Conservation (phyloP, 2,888 invertebrate species). For the Mesorhabditis sp. region DNA sequence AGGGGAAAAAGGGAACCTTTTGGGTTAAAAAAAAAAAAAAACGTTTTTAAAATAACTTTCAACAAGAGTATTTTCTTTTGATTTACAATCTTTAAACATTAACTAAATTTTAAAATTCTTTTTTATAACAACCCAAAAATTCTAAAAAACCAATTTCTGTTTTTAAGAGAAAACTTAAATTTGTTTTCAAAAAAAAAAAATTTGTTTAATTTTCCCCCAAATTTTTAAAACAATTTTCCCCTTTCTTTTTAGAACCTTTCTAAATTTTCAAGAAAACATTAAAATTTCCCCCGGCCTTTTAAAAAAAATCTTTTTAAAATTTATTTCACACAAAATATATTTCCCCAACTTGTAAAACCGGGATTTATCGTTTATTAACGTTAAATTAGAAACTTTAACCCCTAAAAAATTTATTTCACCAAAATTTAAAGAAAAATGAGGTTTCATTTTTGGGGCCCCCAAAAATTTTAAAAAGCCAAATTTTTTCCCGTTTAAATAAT, state of each 20-base stretch:
- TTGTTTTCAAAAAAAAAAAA: slow-evolving; percentile 44
- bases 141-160: slow-evolving; percentile 42
- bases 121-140: slow-evolving; percentile 43
- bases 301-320: slow-evolving; percentile 27
- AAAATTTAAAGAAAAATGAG: slow-evolving; percentile 43
- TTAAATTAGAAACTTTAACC: slow-evolving; percentile 43
- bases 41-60: slow-evolving; percentile 24
- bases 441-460: slow-evolving; percentile 45
- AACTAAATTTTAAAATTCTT: slow-evolving; percentile 38
- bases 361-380: slow-evolving; percentile 48
- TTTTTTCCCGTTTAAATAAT: slow-evolving; percentile 49
- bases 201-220: slow-evolving; percentile 45
- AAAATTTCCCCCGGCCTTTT: slow-evolving; percentile 42
- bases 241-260: slow-evolving; percentile 45
- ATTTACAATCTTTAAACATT: slow-evolving; percentile 43
- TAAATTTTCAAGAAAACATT: slow-evolving; percentile 43
- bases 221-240: slow-evolving; percentile 51
- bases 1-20: slow-evolving; percentile 44
- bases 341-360: slow-evolving; percentile 36
- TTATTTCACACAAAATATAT: slow-evolving; percentile 40
- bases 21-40: slow-evolving; percentile 41
- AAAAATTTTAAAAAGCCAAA: slow-evolving; percentile 48
- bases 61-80: slow-evolving; percentile 36
- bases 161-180: slow-evolving; percentile 30
- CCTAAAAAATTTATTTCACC: slow-evolving; percentile 45